Conservation (phyloP, 1,140 invertebrate species). For the Drosophila chauvacae region DNA sequence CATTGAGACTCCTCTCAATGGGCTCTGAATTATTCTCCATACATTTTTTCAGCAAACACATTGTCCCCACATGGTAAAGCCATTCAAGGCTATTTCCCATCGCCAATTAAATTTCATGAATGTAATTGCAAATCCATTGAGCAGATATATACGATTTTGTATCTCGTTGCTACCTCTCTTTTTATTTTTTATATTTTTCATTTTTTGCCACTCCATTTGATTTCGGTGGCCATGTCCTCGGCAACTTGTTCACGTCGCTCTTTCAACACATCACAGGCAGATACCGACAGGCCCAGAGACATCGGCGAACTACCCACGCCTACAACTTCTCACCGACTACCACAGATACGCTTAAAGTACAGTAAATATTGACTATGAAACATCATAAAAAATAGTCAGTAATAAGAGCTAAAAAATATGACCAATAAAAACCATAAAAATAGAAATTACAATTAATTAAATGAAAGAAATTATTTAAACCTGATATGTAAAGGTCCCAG, state of each 20-base stretch:
- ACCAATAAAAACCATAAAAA: neutral
- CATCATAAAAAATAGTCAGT: neutral
- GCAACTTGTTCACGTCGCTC: conserved; percentile 60
- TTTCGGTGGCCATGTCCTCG: conserved; percentile 59
- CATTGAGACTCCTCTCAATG: conserved; percentile 24
- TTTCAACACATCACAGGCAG: conserved; percentile 42
- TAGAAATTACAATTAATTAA: no score
- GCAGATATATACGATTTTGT: conserved; percentile 31
- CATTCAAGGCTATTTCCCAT: conserved; percentile 49
- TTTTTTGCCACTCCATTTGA: conserved; percentile 38
- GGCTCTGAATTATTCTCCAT: conserved; percentile 30
- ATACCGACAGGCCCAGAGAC: conserved; percentile 49
- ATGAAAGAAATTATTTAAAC: neutral
- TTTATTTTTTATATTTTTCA: conserved; percentile 2
- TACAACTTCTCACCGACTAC: conserved; percentile 56
- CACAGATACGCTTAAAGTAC: conserved; percentile 16
- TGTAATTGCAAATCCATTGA: conserved; percentile 56
- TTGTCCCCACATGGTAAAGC: conserved; percentile 51
- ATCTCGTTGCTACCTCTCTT: conserved; percentile 25
- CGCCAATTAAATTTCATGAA: conserved; percentile 63
- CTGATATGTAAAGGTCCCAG: accelerated
- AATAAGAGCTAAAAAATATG: no score
- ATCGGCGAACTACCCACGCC: conserved; percentile 54
- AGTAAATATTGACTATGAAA: neutral
- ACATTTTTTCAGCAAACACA: conserved; percentile 19